phyloP scores from a whole-genome alignment of 2,113 vertebrate species.

The Beaufortia kweichowensis region DNA sequence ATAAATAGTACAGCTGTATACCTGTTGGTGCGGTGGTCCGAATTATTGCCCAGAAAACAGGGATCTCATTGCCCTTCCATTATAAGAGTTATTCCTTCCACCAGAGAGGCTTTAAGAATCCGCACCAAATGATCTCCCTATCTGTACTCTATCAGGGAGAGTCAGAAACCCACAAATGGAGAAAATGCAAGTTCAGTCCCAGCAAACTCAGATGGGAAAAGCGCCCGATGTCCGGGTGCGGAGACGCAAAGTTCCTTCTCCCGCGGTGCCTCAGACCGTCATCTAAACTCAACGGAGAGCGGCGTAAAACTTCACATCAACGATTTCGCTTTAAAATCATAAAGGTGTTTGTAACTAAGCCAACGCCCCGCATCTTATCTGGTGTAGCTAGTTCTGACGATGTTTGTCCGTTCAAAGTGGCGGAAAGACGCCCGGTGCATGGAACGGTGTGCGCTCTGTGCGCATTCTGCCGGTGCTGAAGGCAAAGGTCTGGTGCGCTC shows the following conservation, averaged over 20 bases:
- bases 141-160: background rate
- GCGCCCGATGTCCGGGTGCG: conserved; percentile 27
- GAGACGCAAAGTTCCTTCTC: conserved; percentile 49
- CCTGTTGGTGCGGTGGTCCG: conserved; percentile 73
- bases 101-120: conserved; percentile 52
- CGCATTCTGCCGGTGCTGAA: conserved; percentile 31
- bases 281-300: conserved; percentile 41
- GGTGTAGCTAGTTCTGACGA: background rate
- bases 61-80: conserved; percentile 71
- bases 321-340: conserved; percentile 18
- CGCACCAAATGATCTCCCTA: conserved; percentile 17
- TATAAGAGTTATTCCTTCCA: conserved; percentile 69
- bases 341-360: background rate
- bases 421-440: background rate
- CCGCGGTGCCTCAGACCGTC: conserved; percentile 12
- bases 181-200: background rate
- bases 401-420: background rate
- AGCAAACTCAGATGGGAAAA: background rate
- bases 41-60: conserved; percentile 66
- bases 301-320: conserved; percentile 45
- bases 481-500: conserved; percentile 33
- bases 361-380: background rate
- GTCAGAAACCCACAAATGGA: background rate
- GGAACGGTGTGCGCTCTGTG: conserved; percentile 25
- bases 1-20: conserved; percentile 49